Evolutionary conservation across 2,113 vertebrate species (phyloP), one percentile per base, ranked within the genome.

Genomic region (Halichoerus grypus): DNA sequence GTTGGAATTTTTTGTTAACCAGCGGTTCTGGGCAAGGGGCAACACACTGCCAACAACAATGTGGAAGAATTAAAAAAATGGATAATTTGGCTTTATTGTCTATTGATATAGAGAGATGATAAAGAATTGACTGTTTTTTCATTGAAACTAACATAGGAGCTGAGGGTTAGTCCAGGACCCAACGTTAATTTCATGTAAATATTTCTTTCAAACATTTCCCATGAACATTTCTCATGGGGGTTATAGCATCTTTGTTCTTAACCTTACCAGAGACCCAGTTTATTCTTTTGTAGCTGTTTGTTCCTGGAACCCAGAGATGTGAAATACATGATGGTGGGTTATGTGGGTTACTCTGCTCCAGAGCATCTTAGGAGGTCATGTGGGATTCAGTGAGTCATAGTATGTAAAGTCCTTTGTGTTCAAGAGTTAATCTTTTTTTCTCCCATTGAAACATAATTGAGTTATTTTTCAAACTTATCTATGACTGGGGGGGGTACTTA

Each of bases 161-260:
- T 3, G 57, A 86, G 57, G 11, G 4, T 53, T 59, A 81, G 19
- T 92, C 22, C 15, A 90, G 72, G 55, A 61, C 39, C 42, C 18
- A 77, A 72, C 85, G 16, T 77, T 65, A 77, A 71, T 91, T 92
- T 97, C 15, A 77, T 13, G 0, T 16, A 59, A 53, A 46, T 95
- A 63, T 97, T 87, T 82, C 31, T 96, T 96, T 83, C 82, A 85
- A 79, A 72, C 67, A 7, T 90, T 76, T 97, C 57, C 77, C 42
- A 1, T 88, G 33, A 55, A 88, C 46, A 10, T 69, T 69, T 69
- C 49, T 97, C 94, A 22, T 39, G 92, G 95, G 80, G 53, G 19
- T 88, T 95, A 72, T n/a, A 91, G 46, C 67, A 65, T 51, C 92
- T 59, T 96, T 84, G 36, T 53, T 80, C 21, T 92, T 67, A 85